A percentile compares a stretch with the other conserved stretches of the same genome.
These are phyloP conservation scores for Misgurnus anguillicaudatus DNA, from an alignment of 2,113 vertebrate species.

Conservation along the genomic window DNA sequence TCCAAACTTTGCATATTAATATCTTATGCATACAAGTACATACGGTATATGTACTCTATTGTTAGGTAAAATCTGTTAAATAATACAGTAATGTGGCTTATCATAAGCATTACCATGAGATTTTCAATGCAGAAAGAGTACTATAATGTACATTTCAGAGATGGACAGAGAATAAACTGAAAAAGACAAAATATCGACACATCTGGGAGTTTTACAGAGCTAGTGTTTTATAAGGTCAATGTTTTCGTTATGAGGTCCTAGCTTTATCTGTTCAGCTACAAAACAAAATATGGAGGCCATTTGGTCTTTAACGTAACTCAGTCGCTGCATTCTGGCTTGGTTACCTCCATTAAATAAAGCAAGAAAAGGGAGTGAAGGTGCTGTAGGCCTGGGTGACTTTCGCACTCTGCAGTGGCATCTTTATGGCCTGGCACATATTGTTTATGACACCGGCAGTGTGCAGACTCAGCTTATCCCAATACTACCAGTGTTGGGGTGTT, in stretches of 20 bases:
- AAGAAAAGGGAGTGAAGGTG: constrained; percentile 40
- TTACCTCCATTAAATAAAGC: constrained; percentile 60
- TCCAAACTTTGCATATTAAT: too few relatives aligned
- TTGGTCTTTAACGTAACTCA: constrained; percentile 20
- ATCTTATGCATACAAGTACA: too few relatives aligned
- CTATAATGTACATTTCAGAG: background rate
- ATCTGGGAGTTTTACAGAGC: background rate
- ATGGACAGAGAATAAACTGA: background rate
- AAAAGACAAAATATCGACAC: background rate
- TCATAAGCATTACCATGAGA: background rate
- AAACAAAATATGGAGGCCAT: constrained; percentile 33
- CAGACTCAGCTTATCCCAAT: constrained; percentile 33
- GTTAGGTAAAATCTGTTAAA: too few relatives aligned
- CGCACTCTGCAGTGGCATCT: constrained; percentile 28
- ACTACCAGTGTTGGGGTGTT: constrained; percentile 29
- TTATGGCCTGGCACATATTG: background rate
- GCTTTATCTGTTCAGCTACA: background rate
- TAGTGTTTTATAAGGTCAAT: background rate
- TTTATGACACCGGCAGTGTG: constrained; percentile 29
- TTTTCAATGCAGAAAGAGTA: background rate
- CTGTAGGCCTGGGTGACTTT: background rate
- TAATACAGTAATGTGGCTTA: too few relatives aligned
- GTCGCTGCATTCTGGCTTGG: background rate
- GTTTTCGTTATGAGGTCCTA: background rate
- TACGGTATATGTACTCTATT: too few relatives aligned